Conservation (phyloP, 2,797 vertebrate species). For the Martes flavigula region DNA sequence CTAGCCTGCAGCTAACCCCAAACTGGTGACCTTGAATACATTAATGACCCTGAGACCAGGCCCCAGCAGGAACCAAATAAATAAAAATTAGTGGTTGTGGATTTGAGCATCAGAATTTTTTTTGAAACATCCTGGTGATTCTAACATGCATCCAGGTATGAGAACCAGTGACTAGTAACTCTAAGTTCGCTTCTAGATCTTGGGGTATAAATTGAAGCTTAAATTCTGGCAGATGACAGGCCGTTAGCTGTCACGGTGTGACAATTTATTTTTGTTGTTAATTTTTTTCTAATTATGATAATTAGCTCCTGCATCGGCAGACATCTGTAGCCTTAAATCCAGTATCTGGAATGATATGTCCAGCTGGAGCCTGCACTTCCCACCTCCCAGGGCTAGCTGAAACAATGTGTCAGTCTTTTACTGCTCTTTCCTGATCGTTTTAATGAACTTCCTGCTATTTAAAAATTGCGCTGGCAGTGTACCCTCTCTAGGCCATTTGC, state of each 20-base stretch:
- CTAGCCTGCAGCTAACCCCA: neutral
- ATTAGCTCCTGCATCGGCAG: constrained; percentile 7
- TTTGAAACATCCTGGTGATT: neutral
- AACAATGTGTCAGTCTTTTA: neutral
- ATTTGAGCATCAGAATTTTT: neutral
- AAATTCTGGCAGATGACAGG: neutral
- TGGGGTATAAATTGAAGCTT: neutral
- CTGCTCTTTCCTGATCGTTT: constrained; percentile 23
- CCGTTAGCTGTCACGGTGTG: neutral
- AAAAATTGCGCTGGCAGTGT: neutral
- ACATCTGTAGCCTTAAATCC: neutral
- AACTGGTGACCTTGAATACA: neutral
- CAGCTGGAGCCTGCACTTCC: neutral
- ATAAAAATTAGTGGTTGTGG: neutral
- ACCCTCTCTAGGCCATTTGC: neutral
- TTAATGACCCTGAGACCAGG: neutral
- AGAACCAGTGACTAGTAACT: neutral
- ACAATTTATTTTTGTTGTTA: neutral
- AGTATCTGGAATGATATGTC: neutral
- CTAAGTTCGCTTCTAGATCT: neutral
- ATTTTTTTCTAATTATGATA: constrained; percentile 6
- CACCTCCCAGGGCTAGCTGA: neutral
- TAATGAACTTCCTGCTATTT: constrained; percentile 39
- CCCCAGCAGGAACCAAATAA: no score
- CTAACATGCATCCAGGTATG: neutral